These are phyloP conservation scores for Meloidogyne floridensis DNA, from an alignment of 1,140 invertebrate genomes.

Conservation along the genomic window DNA sequence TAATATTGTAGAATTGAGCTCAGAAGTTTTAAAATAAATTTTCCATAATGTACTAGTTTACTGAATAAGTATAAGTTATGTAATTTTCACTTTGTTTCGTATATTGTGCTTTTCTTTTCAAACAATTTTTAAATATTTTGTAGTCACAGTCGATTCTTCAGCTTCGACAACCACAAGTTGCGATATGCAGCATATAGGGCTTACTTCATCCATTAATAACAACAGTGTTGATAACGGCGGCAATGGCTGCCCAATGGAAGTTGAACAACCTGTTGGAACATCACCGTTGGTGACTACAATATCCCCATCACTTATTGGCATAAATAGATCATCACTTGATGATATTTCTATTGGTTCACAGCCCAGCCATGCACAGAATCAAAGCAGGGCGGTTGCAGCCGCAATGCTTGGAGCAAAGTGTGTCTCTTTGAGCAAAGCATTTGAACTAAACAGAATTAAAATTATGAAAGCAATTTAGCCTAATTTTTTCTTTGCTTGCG, in stretches of 20 bases:
- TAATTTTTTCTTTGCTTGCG: neutral
- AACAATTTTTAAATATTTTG: neutral
- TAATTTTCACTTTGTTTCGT: neutral
- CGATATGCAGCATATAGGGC: neutral
- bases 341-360: neutral
- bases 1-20: no score
- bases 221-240: neutral
- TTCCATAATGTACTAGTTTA: no score
- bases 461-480: neutral
- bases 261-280: neutral
- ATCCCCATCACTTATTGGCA: neutral
- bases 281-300: neutral
- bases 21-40: no score
- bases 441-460: slow-evolving; percentile 14
- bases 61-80: no score
- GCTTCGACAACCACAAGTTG: neutral
- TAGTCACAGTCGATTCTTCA: slow-evolving; percentile 1
- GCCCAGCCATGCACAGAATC: neutral
- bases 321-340: neutral
- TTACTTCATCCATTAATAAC: neutral
- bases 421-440: slow-evolving; percentile 4
- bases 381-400: neutral
- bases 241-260: neutral
- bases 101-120: neutral
- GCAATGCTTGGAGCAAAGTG: neutral